Evolutionary conservation across 2,113 vertebrate genomes (phyloP).

Genomic region (Pelusios castaneus): DNA sequence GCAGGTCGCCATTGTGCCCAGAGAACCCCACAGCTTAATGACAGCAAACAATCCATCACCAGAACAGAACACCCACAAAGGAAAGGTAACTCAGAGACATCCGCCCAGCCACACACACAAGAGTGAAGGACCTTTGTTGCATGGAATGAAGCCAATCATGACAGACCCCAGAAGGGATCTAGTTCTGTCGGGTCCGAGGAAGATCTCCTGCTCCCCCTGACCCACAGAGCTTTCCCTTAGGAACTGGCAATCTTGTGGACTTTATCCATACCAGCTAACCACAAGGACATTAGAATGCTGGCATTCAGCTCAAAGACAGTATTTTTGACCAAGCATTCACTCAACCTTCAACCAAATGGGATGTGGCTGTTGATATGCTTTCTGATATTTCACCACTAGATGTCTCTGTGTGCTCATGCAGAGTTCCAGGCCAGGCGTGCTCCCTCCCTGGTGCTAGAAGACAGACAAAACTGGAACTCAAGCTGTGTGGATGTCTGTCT

Average conservation of each 20-base stretch:
- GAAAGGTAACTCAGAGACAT: not conserved
- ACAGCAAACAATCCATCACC: not conserved
- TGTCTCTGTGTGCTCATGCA: not conserved
- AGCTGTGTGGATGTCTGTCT: fast-evolving
- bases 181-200: not conserved
- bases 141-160: not conserved
- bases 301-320: not conserved
- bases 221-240: not conserved
- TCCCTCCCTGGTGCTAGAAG: not conserved
- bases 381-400: not conserved
- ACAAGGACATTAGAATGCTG: not conserved
- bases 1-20: not conserved
- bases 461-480: fast-evolving
- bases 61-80: not conserved
- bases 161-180: not conserved
- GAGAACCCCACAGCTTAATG: not conserved
- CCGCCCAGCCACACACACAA: not conserved
- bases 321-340: not conserved
- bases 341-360: not conserved
- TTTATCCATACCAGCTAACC: not conserved
- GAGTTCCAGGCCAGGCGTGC: not conserved
- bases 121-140: not conserved
- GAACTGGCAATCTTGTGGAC: not conserved
- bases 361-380: not conserved
- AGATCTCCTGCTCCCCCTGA: not conserved